phyloP scores from a whole-genome alignment of 1,140 invertebrate genomes.

The Andricus grossulariae region DNA sequence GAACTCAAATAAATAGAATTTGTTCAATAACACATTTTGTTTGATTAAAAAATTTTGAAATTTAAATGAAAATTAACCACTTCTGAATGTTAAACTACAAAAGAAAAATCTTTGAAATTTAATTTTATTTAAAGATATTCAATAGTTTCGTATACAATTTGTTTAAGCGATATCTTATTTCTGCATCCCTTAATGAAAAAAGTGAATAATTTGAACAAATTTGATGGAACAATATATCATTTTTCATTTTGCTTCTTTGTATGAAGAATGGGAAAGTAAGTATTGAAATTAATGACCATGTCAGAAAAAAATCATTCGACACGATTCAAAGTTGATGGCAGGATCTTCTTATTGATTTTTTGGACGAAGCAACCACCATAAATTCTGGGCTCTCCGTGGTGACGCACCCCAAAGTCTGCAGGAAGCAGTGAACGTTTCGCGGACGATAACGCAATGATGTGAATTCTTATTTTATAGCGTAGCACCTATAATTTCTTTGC shows the following conservation, averaged over 20 bases:
- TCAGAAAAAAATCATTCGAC: background rate
- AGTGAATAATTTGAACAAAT: background rate
- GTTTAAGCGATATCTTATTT: too few species aligned
- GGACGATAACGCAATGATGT: constrained; percentile 12
- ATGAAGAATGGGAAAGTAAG: background rate
- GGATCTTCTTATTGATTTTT: constrained; percentile 21
- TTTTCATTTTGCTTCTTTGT: background rate
- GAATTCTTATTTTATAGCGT: constrained; percentile 9
- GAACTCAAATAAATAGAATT: too few species aligned
- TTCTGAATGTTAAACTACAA: too few species aligned
- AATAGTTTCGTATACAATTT: too few species aligned
- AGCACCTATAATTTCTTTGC: constrained; percentile 2
- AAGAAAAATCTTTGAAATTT: too few species aligned
- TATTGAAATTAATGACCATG: constrained; percentile 19
- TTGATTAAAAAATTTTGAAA: too few species aligned
- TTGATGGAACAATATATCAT: background rate
- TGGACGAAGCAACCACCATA: constrained; percentile 12
- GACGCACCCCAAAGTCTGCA: constrained; percentile 3
- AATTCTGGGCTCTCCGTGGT: background rate
- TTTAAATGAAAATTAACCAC: too few species aligned
- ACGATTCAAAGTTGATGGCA: background rate
- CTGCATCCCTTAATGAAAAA: too few species aligned
- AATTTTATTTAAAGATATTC: too few species aligned
- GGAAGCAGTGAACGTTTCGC: constrained; percentile 17
- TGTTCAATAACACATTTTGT: too few species aligned